Evolutionary conservation across 2,113 vertebrate species (phyloP).

Genomic region (Cyprinus carpio): DNA sequence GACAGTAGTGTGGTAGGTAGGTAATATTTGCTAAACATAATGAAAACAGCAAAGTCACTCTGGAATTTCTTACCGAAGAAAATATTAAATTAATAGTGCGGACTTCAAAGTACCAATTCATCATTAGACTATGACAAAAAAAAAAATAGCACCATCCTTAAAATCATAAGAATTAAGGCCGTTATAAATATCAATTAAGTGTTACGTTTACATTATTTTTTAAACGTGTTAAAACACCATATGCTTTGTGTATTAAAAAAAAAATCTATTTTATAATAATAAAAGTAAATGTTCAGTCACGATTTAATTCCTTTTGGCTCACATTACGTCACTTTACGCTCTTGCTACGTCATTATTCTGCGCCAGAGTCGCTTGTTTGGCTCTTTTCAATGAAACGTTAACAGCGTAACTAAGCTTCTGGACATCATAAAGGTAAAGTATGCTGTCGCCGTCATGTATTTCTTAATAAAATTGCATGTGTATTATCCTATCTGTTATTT

Average conservation of each 20-base stretch:
- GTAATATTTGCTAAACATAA: too few species aligned
- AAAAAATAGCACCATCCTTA: not conserved
- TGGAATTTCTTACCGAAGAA: not conserved
- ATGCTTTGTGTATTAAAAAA: not conserved
- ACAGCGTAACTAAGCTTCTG: not conserved
- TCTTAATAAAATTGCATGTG: not conserved
- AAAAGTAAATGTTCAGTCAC: not conserved
- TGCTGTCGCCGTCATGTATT: not conserved
- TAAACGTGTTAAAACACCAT: not conserved
- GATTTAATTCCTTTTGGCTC: too few species aligned
- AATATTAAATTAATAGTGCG: not conserved
- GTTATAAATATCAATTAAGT: not conserved
- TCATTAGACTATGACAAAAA: not conserved
- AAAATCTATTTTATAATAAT: too few species aligned
- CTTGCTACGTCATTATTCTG: conserved; percentile 25
- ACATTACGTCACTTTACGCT: not conserved
- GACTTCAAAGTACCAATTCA: not conserved
- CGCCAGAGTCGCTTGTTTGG: not conserved
- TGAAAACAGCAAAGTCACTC: too few species aligned
- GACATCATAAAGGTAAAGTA: conserved; percentile 34
- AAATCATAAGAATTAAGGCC: not conserved
- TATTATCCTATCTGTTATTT: not conserved
- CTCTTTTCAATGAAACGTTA: conserved; percentile 38
- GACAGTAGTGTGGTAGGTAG: not conserved
- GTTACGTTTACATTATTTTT: not conserved